phyloP scores from a whole-genome alignment of 2,797 vertebrate species.

The Astyanax mexicanus region DNA sequence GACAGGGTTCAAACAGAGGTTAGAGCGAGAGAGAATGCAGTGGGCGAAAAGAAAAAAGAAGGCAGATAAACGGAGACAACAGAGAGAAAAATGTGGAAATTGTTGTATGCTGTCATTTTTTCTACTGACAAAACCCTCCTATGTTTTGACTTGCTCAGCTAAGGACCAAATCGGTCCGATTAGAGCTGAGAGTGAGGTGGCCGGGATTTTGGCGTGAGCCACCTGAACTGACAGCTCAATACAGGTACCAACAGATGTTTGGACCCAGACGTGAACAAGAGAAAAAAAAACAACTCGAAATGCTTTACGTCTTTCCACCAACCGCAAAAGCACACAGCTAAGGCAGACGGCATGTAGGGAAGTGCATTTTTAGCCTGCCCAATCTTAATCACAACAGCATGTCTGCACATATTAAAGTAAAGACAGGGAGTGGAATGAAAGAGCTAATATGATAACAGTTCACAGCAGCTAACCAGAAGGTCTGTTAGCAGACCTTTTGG shows the following conservation, averaged over 20 bases:
- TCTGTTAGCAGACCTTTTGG: background rate
- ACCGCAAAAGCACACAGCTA: conserved; percentile 22
- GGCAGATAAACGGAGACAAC: conserved; percentile 54
- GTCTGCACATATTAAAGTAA: background rate
- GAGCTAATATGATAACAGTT: background rate
- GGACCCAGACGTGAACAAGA: conserved; percentile 13
- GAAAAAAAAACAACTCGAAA: conserved; percentile 1
- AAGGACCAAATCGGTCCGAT: conserved; percentile 17
- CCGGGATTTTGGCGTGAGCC: conserved; percentile 16
- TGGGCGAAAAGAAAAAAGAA: conserved; percentile 28
- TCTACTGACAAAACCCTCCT: conserved; percentile 41
- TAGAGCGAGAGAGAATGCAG: conserved; percentile 47
- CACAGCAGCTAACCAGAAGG: background rate
- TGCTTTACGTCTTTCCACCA: background rate
- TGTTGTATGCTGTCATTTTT: conserved; percentile 73
- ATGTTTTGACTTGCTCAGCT: conserved; percentile 33
- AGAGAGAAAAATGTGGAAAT: conserved; percentile 72
- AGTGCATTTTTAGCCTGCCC: conserved; percentile 21
- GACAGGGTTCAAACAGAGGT: conserved; percentile 70
- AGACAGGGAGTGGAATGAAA: background rate
- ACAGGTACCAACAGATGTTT: conserved; percentile 17
- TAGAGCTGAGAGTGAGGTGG: background rate
- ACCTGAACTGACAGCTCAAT: conserved; percentile 37
- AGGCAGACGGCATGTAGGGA: background rate
- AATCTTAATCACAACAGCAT: conserved; percentile 17